These are phyloP conservation scores for Esox lucius DNA, from an alignment of 2,797 vertebrate species.

Conservation along the genomic window DNA sequence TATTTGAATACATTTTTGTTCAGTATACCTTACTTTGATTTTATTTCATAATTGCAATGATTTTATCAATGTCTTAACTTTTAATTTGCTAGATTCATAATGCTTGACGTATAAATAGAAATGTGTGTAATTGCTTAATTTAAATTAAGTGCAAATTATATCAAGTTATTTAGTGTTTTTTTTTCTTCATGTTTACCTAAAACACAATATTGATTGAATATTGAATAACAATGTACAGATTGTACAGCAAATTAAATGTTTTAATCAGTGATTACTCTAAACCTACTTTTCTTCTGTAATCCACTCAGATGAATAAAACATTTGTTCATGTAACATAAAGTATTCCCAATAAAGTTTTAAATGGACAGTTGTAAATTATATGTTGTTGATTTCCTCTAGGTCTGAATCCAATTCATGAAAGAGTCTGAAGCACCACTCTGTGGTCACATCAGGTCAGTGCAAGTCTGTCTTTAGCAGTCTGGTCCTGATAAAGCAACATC, in stretches of 20 bases:
- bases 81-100: not conserved
- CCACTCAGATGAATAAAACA: conserved; percentile 27
- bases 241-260: conserved; percentile 23
- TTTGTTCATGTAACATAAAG: conserved; percentile 49
- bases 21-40: not conserved
- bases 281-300: conserved; percentile 37
- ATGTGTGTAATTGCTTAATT: not conserved
- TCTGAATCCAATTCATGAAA: not conserved
- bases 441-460: conserved; percentile 30
- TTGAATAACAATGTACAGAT: conserved; percentile 10
- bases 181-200: not conserved
- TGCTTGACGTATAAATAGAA: conserved; percentile 4
- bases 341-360: conserved; percentile 52
- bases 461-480: not conserved
- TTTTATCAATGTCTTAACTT: not conserved
- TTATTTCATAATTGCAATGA: not conserved
- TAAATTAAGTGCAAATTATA: not conserved
- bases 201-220: conserved; percentile 5
- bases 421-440: conserved; percentile 26
- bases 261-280: conserved; percentile 14
- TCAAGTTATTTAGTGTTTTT: conserved; percentile 3
- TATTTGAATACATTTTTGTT: not conserved
- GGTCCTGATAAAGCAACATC: not conserved
- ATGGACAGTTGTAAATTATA: not conserved
- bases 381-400: not conserved